A percentile compares a stretch with the other conserved stretches of the same genome.
phyloP scores from a whole-genome alignment of 2,797 vertebrate genomes.

The Hypotaenidia philippensis region DNA sequence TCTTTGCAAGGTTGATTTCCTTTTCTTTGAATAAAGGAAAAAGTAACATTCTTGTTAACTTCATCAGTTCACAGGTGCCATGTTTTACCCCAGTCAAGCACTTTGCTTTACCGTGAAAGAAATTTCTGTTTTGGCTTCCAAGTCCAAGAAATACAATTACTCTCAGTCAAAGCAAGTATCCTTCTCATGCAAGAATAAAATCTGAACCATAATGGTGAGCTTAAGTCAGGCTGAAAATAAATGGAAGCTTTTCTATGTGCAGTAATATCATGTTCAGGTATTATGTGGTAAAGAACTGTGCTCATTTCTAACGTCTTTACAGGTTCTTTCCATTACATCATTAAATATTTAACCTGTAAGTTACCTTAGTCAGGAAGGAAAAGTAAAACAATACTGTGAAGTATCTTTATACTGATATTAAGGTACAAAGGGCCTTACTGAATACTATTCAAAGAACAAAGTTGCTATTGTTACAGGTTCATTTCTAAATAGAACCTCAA shows the following conservation, averaged over 20 bases:
- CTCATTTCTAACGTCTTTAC: constrained; percentile 30
- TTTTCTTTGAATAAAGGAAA: constrained; percentile 61
- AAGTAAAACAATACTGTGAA: constrained; percentile 61
- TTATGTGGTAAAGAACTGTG: neutral
- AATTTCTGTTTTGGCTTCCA: neutral
- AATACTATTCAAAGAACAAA: neutral
- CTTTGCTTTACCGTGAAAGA: neutral
- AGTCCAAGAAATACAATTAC: neutral
- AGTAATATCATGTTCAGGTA: constrained; percentile 28
- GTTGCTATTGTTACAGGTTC: constrained; percentile 2
- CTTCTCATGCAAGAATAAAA: neutral
- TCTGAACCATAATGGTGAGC: neutral
- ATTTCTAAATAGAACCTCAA: constrained; percentile 14
- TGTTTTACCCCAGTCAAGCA: neutral
- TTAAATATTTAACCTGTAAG: constrained; percentile 61
- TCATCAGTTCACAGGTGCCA: neutral
- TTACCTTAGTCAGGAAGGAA: constrained; percentile 44
- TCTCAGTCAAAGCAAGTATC: neutral
- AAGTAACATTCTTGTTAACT: neutral
- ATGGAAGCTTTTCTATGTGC: neutral
- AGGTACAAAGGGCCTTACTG: constrained; percentile 31
- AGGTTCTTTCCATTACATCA: constrained; percentile 50
- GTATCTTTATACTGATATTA: constrained; percentile 48
- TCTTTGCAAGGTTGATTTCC: constrained; percentile 61
- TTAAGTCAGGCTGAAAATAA: neutral